Conservation (phyloP, 2,113 vertebrate genomes). For the Anas platyrhynchos region DNA sequence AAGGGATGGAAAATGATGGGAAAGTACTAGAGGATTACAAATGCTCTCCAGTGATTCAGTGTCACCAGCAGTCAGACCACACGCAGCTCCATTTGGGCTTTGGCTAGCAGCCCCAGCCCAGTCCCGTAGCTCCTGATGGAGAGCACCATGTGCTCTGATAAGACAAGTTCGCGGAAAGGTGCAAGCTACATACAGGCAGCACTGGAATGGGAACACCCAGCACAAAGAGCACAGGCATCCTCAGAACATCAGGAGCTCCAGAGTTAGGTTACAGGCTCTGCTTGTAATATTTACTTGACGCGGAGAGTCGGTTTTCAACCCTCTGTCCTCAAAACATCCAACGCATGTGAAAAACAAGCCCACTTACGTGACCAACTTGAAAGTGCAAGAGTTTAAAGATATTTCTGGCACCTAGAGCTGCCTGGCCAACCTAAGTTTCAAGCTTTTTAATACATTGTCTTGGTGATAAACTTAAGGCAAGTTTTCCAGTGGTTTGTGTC, state of each 20-base stretch:
- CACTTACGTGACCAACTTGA: not conserved
- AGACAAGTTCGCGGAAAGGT: not conserved
- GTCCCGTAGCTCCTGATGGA: not conserved
- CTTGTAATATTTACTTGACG: not conserved
- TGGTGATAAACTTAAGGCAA: not conserved
- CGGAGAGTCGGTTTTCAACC: not conserved
- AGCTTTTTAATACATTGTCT: not conserved
- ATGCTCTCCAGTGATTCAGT: not conserved
- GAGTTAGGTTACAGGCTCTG: constrained; percentile 44
- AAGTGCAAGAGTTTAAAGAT: not conserved
- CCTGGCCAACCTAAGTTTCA: not conserved
- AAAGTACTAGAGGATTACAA: not conserved
- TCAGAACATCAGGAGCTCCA: not conserved
- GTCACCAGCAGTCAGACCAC: not conserved
- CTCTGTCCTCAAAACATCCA: constrained; percentile 17
- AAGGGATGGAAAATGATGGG: not conserved
- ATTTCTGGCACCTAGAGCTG: not conserved
- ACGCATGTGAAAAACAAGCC: not conserved
- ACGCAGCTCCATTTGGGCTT: not conserved
- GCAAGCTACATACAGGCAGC: not conserved
- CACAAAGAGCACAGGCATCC: not conserved
- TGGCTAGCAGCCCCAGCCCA: not conserved
- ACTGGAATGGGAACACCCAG: not conserved
- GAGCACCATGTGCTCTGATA: not conserved
- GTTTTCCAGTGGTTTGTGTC: not conserved